Evolutionary conservation across 2,888 invertebrate species (phyloP).

Genomic region (Dolichomitus sp.): DNA sequence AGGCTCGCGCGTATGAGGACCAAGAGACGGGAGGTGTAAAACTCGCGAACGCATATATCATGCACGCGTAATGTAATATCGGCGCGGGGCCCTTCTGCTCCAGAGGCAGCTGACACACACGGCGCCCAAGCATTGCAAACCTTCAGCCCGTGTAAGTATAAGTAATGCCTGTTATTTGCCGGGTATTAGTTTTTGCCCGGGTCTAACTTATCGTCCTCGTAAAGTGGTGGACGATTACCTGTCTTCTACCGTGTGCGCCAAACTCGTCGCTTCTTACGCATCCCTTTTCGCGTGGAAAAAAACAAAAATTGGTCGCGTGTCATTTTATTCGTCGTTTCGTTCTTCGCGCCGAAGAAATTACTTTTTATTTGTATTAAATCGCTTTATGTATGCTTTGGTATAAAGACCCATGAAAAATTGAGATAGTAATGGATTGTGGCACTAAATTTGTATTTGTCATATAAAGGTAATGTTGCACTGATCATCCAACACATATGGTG

Average conservation of each 20-base stretch:
- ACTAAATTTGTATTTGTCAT: constrained; percentile 29
- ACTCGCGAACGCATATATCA: constrained; percentile 78
- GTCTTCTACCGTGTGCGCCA: constrained; percentile 73
- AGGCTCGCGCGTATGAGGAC: constrained; percentile 20
- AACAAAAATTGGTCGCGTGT: constrained; percentile 59
- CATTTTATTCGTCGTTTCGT: constrained; percentile 52
- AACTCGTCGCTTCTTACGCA: constrained; percentile 30
- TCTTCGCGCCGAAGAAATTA: constrained; percentile 61
- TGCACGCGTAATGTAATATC: constrained; percentile 79
- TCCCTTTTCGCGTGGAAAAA: constrained; percentile 3
- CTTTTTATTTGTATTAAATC: constrained; percentile 54
- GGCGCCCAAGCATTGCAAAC: constrained; percentile 45
- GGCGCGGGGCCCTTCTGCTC: constrained; percentile 69
- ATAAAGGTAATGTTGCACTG: background rate
- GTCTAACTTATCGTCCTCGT: constrained; percentile 80
- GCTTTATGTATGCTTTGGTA: constrained; percentile 42
- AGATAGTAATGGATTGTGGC: constrained; percentile 16
- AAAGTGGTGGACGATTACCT: constrained; percentile 80
- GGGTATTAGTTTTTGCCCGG: constrained; percentile 81
- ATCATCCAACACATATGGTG: background rate
- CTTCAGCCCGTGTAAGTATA: constrained; percentile 74
- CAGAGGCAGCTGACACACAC: constrained; percentile 68
- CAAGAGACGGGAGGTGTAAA: constrained; percentile 53
- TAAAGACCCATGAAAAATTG: background rate
- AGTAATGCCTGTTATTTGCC: constrained; percentile 81